Conservation (phyloP, 2,797 vertebrate species). For the Liparis tanakae region DNA sequence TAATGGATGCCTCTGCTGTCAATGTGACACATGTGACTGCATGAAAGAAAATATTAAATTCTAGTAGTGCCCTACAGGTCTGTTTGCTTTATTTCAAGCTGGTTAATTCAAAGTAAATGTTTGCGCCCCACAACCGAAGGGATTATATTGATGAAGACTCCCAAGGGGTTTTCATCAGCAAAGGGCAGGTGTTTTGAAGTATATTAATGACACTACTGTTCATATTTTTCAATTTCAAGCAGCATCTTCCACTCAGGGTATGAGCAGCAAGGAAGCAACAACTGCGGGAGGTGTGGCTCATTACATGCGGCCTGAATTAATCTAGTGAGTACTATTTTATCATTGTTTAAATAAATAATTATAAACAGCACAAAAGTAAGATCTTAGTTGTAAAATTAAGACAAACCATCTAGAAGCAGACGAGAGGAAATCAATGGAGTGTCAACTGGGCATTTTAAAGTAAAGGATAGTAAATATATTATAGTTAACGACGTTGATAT, state of each 20-base stretch:
- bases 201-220: conserved; percentile 28
- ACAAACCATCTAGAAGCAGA: background rate
- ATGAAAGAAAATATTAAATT: conserved; percentile 7
- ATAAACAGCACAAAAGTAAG: background rate
- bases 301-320: background rate
- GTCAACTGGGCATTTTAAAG: background rate
- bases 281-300: background rate
- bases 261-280: background rate
- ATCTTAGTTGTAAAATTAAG: background rate
- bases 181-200: conserved; percentile 78
- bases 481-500: background rate
- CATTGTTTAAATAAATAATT: background rate
- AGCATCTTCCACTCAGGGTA: conserved; percentile 17
- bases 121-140: conserved; percentile 49
- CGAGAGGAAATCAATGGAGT: background rate
- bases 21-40: conserved; percentile 16
- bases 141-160: conserved; percentile 54
- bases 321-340: background rate
- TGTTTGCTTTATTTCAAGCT: conserved; percentile 63
- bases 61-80: conserved; percentile 9
- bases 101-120: conserved; percentile 79
- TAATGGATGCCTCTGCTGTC: conserved; percentile 12
- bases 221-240: conserved; percentile 44
- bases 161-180: conserved; percentile 57
- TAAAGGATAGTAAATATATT: background rate